phyloP scores from a whole-genome alignment of 2,113 vertebrate species.

The Trematomus loennbergii region DNA sequence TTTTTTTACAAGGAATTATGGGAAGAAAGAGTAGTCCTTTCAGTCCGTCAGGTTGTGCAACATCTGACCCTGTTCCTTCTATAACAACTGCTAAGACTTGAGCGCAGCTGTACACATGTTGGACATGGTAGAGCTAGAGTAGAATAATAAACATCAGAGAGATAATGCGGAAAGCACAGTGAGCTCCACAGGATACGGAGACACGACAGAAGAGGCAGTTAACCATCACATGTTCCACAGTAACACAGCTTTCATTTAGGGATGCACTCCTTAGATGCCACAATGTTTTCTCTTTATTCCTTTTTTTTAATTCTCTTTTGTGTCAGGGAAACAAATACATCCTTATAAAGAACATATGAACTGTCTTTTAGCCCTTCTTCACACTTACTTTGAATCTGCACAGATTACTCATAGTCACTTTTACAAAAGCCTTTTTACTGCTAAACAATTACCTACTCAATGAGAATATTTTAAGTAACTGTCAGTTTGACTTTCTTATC shows the following conservation, averaged over 20 bases:
- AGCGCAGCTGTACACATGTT: slow-evolving; percentile 53
- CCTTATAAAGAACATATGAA: too few species aligned
- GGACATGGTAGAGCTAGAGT: slow-evolving; percentile 41
- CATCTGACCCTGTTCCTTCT: slow-evolving; percentile 56
- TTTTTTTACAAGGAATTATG: slow-evolving; percentile 68
- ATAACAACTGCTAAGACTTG: slow-evolving; percentile 60
- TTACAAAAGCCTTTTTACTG: too few species aligned
- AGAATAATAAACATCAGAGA: slow-evolving; percentile 30
- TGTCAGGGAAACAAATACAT: too few species aligned
- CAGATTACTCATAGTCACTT: too few species aligned
- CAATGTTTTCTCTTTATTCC: too few species aligned
- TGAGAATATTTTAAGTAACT: too few species aligned
- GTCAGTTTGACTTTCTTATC: too few species aligned
- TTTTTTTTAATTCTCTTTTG: too few species aligned
- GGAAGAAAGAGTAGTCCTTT: slow-evolving; percentile 55
- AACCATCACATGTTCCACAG: slow-evolving; percentile 47
- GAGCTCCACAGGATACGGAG: slow-evolving; percentile 72
- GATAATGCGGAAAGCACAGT: slow-evolving; percentile 49
- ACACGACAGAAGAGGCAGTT: slow-evolving; percentile 43
- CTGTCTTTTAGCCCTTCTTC: too few species aligned
- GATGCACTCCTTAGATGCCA: too few species aligned
- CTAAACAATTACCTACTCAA: too few species aligned
- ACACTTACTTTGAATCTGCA: too few species aligned
- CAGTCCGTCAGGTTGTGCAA: slow-evolving; percentile 53
- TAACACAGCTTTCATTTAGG: slow-evolving; percentile 19